phyloP scores from a whole-genome alignment of 2,797 vertebrate genomes.

The Platalea minor region DNA sequence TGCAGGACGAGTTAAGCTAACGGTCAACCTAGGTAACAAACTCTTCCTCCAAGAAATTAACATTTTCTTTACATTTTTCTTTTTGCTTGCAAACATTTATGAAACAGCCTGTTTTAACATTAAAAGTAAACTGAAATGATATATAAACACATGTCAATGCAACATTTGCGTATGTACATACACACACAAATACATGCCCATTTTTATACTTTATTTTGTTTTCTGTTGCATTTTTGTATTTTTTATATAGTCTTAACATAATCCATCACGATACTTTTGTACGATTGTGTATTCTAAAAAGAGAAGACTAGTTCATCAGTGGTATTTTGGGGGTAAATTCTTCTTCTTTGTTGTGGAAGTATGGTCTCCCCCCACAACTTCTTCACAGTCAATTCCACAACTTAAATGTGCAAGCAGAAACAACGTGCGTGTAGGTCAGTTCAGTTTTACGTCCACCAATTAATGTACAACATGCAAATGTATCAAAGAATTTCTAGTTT shows the following conservation, averaged over 20 bases:
- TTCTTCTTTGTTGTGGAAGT: not conserved
- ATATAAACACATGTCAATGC: not conserved
- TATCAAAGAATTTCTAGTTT: not conserved
- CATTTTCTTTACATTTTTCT: conserved; percentile 65
- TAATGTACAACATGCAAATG: not conserved
- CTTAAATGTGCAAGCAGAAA: not conserved
- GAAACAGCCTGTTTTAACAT: conserved; percentile 73
- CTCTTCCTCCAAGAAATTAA: conserved; percentile 65
- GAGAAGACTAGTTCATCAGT: conserved; percentile 66
- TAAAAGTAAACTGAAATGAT: conserved; percentile 57
- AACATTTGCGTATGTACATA: not conserved
- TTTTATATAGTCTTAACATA: conserved; percentile 58
- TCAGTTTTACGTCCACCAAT: not conserved
- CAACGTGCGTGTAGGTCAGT: not conserved
- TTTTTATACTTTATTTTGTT: conserved; percentile 16
- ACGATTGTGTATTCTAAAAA: conserved; percentile 69
- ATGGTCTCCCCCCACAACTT: not conserved
- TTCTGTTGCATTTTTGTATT: conserved; percentile 46
- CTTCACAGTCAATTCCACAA: not conserved
- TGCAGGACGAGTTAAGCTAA: conserved; percentile 92
- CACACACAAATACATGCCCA: not conserved
- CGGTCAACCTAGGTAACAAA: conserved; percentile 96
- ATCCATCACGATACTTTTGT: conserved; percentile 61
- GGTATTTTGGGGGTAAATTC: not conserved
- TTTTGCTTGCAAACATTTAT: conserved; percentile 78